Conservation (phyloP, 1,140 invertebrate species). For the Cydia splendana region DNA sequence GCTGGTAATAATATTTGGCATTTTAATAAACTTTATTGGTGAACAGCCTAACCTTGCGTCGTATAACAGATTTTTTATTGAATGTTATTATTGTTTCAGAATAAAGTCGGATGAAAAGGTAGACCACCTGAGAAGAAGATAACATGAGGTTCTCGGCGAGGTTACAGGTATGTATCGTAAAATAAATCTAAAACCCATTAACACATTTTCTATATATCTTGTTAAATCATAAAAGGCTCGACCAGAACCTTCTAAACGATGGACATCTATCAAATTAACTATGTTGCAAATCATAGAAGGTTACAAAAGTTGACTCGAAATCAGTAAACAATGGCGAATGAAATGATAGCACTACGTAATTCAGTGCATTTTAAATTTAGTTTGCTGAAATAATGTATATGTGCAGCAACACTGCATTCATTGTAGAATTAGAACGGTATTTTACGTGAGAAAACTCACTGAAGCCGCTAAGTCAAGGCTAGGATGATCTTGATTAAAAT, state of each 20-base stretch:
- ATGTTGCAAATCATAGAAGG: slow-evolving; percentile 49
- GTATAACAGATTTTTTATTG: slow-evolving; percentile 35
- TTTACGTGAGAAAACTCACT: slow-evolving; percentile 43
- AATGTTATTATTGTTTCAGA: slow-evolving; percentile 45
- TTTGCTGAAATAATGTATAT: slow-evolving; percentile 32
- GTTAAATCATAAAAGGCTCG: background rate
- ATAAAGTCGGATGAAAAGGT: slow-evolving; percentile 44
- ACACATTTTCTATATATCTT: slow-evolving; percentile 11
- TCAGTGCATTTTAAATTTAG: slow-evolving; percentile 41
- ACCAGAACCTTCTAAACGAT: slow-evolving; percentile 39
- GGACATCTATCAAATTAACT: background rate
- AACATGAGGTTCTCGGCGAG: slow-evolving; percentile 51
- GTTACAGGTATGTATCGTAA: slow-evolving; percentile 50
- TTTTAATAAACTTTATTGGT: slow-evolving; percentile 2
- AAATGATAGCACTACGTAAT: slow-evolving; percentile 52
- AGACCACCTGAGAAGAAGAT: slow-evolving; percentile 38
- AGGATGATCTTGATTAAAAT: slow-evolving; percentile 47
- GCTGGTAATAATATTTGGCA: slow-evolving; percentile 6
- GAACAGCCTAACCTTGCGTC: slow-evolving; percentile 3
- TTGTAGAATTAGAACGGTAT: slow-evolving; percentile 31
- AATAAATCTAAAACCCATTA: slow-evolving; percentile 10
- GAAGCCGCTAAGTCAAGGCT: slow-evolving; percentile 46
- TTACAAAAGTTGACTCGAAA: slow-evolving; percentile 53
- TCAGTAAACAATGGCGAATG: slow-evolving; percentile 62
- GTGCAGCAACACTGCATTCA: slow-evolving; percentile 17